Percentiles rank a stretch among this genome's conserved stretches.
phyloP scores from a whole-genome alignment of 2,888 invertebrate genomes.

The Hylaea fasciaria region DNA sequence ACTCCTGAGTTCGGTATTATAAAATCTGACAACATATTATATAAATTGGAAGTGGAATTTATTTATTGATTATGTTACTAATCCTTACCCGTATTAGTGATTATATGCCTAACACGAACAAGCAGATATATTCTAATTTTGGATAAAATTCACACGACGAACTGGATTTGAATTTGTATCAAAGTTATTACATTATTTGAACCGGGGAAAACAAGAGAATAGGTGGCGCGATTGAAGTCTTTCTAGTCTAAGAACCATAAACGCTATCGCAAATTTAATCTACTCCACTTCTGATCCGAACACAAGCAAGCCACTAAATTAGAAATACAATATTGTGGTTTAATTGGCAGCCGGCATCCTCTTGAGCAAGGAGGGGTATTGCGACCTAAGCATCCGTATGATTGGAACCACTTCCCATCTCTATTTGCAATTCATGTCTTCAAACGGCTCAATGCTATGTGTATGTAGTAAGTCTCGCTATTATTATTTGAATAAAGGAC shows the following conservation, averaged over 20 bases:
- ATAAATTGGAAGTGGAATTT: no score
- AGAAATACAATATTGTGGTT: slow-evolving; percentile 61
- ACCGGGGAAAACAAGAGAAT: not conserved
- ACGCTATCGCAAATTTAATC: slow-evolving; percentile 23
- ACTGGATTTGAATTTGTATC: no score
- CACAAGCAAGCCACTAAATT: slow-evolving; percentile 49
- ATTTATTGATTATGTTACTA: not conserved
- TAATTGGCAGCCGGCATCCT: slow-evolving; percentile 66
- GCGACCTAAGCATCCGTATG: slow-evolving; percentile 66
- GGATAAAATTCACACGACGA: no score
- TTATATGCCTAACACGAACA: no score
- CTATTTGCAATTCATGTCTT: slow-evolving; percentile 70
- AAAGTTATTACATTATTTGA: not conserved
- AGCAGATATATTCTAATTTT: no score
- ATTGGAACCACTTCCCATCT: slow-evolving; percentile 62
- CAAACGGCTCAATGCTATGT: slow-evolving; percentile 45
- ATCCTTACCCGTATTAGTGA: no score
- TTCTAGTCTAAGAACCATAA: not conserved
- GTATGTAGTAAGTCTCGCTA: slow-evolving; percentile 39
- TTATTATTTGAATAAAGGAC: slow-evolving; percentile 43
- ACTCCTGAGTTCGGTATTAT: not conserved
- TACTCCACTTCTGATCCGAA: slow-evolving; percentile 37
- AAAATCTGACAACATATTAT: not conserved
- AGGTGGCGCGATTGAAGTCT: no score
- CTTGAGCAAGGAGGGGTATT: slow-evolving; percentile 56